Percentiles rank a stretch among this genome's conserved stretches.
phyloP scores from a whole-genome alignment of 2,797 vertebrate species.

The Sylvilagus floridanus region DNA sequence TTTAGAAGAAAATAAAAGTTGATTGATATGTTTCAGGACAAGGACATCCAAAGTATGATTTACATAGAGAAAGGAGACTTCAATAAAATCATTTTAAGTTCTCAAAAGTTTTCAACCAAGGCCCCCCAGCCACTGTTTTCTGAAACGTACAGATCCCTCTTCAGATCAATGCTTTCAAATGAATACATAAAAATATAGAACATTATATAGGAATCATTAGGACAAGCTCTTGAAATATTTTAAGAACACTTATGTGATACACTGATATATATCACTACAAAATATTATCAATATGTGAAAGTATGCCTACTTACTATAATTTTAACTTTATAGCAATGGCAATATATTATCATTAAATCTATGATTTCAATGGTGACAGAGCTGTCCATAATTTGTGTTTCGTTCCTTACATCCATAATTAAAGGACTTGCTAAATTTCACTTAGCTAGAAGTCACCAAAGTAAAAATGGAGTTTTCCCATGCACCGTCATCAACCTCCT shows the following conservation, averaged over 20 bases:
- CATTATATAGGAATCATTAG: neutral
- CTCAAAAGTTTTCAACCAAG: slow-evolving; percentile 17
- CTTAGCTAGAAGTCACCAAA: neutral
- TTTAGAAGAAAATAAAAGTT: slow-evolving; percentile 70
- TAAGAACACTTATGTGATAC: neutral
- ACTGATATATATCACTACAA: neutral
- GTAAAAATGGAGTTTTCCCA: neutral
- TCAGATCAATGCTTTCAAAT: slow-evolving; percentile 1
- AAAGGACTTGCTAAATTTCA: neutral
- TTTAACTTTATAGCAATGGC: neutral
- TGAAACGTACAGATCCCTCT: neutral
- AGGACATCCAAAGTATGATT: slow-evolving; percentile 6
- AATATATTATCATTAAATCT: neutral
- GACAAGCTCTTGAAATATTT: neutral
- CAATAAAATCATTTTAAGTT: neutral
- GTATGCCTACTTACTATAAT: neutral
- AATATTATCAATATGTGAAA: neutral
- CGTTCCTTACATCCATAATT: neutral
- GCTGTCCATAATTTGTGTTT: neutral
- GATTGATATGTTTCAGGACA: slow-evolving; percentile 54
- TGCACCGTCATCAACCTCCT: neutral
- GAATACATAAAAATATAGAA: neutral
- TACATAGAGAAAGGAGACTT: neutral
- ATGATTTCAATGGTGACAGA: neutral
- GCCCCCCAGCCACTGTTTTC: neutral